These are phyloP conservation scores for Platalea minor DNA, from an alignment of 2,797 vertebrate species.

Conservation along the genomic window DNA sequence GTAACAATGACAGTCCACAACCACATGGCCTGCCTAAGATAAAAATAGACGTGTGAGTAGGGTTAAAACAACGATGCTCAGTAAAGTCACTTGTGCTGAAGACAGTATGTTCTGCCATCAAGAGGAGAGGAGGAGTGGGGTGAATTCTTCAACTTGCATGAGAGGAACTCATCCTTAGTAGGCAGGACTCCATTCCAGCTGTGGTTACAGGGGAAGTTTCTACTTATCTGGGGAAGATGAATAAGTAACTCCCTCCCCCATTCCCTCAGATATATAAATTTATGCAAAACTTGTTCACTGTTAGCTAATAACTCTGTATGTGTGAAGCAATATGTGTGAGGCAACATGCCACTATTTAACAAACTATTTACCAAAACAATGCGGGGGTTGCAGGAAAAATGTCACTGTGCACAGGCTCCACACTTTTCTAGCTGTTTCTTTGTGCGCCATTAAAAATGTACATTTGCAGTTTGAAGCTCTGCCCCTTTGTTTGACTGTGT, in stretches of 20 bases:
- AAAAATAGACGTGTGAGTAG: neutral
- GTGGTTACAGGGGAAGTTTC: neutral
- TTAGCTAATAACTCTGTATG: neutral
- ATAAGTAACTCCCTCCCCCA: neutral
- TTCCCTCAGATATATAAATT: neutral
- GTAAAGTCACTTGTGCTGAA: neutral
- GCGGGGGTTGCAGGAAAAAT: neutral
- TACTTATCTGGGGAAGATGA: neutral
- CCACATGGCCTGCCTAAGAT: neutral
- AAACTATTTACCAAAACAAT: neutral
- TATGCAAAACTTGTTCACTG: neutral
- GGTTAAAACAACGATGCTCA: neutral
- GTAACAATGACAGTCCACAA: neutral
- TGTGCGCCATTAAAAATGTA: neutral
- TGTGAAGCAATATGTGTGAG: neutral
- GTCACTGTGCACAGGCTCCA: neutral
- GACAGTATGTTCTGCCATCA: neutral
- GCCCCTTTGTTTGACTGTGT: neutral
- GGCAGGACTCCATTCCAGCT: neutral
- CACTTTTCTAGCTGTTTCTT: neutral
- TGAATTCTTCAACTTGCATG: neutral
- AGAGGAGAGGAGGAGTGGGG: neutral
- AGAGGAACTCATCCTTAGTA: neutral
- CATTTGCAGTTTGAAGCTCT: neutral
- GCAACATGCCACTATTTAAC: neutral